These are phyloP conservation scores for Drosophila nebulosa DNA, from an alignment of 1,140 invertebrate genomes.

Conservation along the genomic window DNA sequence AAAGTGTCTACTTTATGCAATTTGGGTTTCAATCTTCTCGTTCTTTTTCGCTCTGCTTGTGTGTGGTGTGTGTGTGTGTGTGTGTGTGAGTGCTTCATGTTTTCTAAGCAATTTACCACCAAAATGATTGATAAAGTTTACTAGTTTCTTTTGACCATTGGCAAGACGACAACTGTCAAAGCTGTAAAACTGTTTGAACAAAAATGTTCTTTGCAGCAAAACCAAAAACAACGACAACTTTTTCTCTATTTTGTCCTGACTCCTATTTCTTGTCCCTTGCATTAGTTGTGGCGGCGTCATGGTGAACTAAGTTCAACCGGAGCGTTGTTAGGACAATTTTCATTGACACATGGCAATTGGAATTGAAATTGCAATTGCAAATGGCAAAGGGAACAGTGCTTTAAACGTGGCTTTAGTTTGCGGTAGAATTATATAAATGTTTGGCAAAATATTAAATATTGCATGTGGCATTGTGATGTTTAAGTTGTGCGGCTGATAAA, in stretches of 20 bases:
- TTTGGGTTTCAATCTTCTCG: neutral
- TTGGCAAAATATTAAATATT: constrained; percentile 23
- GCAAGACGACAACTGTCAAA: constrained; percentile 33
- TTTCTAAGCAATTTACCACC: constrained; percentile 79
- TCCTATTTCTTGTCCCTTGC: constrained; percentile 40
- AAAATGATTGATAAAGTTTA: constrained; percentile 80
- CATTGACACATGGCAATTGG: constrained; percentile 66
- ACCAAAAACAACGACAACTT: constrained; percentile 29
- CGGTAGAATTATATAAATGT: neutral
- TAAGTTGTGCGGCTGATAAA: constrained; percentile 38
- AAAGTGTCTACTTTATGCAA: neutral
- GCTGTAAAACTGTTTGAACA: constrained; percentile 25
- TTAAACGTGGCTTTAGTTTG: neutral
- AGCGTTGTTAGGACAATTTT: constrained; percentile 64
- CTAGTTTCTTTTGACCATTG: constrained; percentile 24
- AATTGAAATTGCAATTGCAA: constrained; percentile 55
- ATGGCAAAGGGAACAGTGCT: constrained; percentile 7
- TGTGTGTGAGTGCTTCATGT: constrained; percentile 41
- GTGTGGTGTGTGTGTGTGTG: too few relatives aligned
- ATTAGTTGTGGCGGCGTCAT: constrained; percentile 32
- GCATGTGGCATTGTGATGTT: constrained; percentile 22
- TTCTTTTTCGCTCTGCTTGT: constrained; percentile 19
- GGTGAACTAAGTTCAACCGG: constrained; percentile 36
- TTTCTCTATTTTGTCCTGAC: constrained; percentile 11
- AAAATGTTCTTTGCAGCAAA: constrained; percentile 28